Base-by-base conservation (phyloP, 2,888 invertebrate genomes). In the Ethmia dodecea region DNA sequence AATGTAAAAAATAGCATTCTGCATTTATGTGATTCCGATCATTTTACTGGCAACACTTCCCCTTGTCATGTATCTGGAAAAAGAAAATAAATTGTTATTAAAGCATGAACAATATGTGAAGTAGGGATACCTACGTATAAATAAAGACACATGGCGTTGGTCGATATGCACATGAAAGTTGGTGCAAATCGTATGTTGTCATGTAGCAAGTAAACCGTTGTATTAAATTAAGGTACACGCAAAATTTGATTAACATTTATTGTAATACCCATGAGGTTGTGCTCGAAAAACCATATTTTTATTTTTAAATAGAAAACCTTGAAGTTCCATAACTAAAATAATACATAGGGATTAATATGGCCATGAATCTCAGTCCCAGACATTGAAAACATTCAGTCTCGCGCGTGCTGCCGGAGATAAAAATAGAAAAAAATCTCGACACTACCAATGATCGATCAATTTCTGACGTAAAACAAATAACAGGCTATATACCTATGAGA, bases 401-500 rank as follows among this genome's bases (percentile, higher is more conserved):
- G 49, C 57, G 55, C 51, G 58, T 52, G 60, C 36, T 51, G 43
- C 42, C 37, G 32, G 31, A 38, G 38, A 35, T 62, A 65, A 59
- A 70, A 71, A 72, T 65, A 74, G 52, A 64, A 58, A 56, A 62
- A 68, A 61, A 55, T 54, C 55, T 59, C 56, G 40, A 65, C 62
- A 59, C 66, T 52, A 55, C 59, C 69, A 70, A 71, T 75, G 73
- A 81, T 83, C 75, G 72, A 81, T 81, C 76, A 80, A 74, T 66
- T 63, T 61, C 66, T 74, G 77, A 79, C 75, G 74, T 76, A 74
- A 74, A 81, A 78, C 77, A 79, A 80, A 81, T 81, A 80, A 71
- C 69, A 65, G 61, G 53, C 52, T 52, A 53, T 56, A 70, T n/a
- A n/a, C n/a, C n/a, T n/a, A n/a, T n/a, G n/a, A n/a, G n/a, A n/a